These are phyloP conservation scores for Delichon dasypus DNA, from an alignment of 2,797 vertebrate species.

Conservation along the genomic window DNA sequence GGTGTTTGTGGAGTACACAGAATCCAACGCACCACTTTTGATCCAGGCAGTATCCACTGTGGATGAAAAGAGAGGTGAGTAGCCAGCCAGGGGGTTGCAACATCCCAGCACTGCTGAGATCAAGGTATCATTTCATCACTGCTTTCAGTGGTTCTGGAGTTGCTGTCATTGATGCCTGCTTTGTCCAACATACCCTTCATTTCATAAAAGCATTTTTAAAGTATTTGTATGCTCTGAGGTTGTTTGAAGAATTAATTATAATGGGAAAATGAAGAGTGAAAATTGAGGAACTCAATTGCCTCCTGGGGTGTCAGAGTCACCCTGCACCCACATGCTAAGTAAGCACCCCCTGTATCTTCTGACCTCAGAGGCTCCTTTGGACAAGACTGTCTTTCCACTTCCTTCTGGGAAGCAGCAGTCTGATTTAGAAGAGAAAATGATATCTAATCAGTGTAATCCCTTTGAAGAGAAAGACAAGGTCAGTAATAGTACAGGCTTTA, in stretches of 20 bases:
- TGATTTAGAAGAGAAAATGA: conserved; percentile 45
- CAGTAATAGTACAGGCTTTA: conserved; percentile 56
- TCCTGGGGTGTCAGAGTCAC: accelerated
- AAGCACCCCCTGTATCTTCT: neutral
- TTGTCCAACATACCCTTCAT: neutral
- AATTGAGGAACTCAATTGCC: neutral
- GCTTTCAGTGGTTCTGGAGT: neutral
- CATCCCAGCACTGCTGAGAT: neutral
- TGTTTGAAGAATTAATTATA: neutral
- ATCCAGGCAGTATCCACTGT: conserved; percentile 86
- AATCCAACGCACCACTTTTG: conserved; percentile 87
- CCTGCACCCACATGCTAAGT: neutral
- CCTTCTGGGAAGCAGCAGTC: conserved; percentile 37
- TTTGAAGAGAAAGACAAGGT: conserved; percentile 61
- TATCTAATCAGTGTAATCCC: conserved; percentile 65
- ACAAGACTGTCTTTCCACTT: neutral
- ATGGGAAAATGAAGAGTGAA: neutral
- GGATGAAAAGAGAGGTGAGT: conserved; percentile 88
- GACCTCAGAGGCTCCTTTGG: neutral
- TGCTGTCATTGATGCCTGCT: neutral
- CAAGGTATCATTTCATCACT: neutral
- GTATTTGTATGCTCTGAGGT: neutral
- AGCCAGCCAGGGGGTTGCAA: neutral
- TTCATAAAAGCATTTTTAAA: neutral
- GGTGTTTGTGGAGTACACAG: conserved; percentile 96